These are phyloP conservation scores for Acleris sparsana DNA, from an alignment of 2,888 invertebrate genomes.

Conservation along the genomic window DNA sequence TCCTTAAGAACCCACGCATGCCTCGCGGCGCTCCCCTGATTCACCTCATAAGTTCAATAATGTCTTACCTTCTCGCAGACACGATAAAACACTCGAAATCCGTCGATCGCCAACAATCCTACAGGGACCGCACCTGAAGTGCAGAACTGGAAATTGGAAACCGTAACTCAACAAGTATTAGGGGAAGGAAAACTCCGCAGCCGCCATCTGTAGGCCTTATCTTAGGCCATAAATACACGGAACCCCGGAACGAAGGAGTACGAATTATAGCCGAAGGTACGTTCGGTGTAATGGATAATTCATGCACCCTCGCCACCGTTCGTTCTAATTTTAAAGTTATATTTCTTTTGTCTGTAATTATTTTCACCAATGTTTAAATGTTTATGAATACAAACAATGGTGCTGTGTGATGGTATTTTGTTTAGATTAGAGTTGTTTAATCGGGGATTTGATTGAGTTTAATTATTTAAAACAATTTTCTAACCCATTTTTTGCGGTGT, in stretches of 20 bases:
- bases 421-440: constrained; percentile 1
- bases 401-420: neutral
- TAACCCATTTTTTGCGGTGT: too few species aligned
- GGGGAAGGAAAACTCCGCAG: constrained; percentile 77
- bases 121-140: constrained; percentile 70
- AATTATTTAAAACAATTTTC: too few species aligned
- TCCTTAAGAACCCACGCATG: too few species aligned
- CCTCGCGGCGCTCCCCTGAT: too few species aligned
- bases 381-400: constrained; percentile 25
- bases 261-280: constrained; percentile 76
- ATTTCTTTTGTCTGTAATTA: constrained; percentile 67
- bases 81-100: constrained; percentile 34
- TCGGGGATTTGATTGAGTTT: too few species aligned
- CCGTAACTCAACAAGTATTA: constrained; percentile 83
- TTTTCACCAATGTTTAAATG: constrained; percentile 46
- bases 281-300: constrained; percentile 77
- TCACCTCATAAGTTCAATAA: neutral
- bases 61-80: constrained; percentile 17
- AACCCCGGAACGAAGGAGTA: constrained; percentile 71
- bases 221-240: constrained; percentile 77
- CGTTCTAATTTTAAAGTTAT: constrained; percentile 68
- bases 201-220: constrained; percentile 81
- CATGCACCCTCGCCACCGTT: constrained; percentile 72
- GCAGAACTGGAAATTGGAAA: constrained; percentile 78
- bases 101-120: constrained; percentile 47